These are phyloP conservation scores for Hippoglossus hippoglossus DNA, from an alignment of 2,797 vertebrate species.

Conservation along the genomic window DNA sequence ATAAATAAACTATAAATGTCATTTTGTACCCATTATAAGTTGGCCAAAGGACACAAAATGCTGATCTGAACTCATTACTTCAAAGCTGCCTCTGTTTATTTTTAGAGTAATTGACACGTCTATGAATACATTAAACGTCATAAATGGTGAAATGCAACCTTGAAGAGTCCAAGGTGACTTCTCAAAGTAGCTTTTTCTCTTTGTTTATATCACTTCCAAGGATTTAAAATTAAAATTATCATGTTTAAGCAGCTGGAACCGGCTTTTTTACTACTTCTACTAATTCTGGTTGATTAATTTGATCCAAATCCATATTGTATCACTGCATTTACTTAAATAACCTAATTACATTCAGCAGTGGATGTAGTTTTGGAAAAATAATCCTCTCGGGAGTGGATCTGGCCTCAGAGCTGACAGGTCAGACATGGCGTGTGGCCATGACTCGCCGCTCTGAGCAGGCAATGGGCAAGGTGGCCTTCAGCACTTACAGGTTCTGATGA, in stretches of 20 bases:
- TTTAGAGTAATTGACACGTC: not conserved
- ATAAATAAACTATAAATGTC: not conserved
- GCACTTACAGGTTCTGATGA: conserved; percentile 64
- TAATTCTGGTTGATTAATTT: not conserved
- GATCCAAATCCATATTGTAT: not conserved
- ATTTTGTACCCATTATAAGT: not conserved
- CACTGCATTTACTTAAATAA: not conserved
- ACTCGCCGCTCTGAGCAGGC: conserved; percentile 53
- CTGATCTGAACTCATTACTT: not conserved
- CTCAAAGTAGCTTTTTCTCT: not conserved
- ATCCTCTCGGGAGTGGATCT: not conserved
- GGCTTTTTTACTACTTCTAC: too few species aligned
- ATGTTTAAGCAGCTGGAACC: too few species aligned
- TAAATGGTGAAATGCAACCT: not conserved
- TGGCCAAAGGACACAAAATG: not conserved
- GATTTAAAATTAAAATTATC: not conserved
- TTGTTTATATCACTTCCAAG: not conserved
- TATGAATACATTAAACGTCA: not conserved
- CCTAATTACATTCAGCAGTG: too few species aligned
- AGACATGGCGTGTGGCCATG: conserved; percentile 12
- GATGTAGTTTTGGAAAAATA: too few species aligned
- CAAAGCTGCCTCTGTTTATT: not conserved
- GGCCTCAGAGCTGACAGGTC: conserved; percentile 37
- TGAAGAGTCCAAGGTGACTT: not conserved
- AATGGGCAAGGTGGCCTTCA: conserved; percentile 56